These are phyloP conservation scores for Neogale vison DNA, from an alignment of 2,113 vertebrate species.

Conservation along the genomic window DNA sequence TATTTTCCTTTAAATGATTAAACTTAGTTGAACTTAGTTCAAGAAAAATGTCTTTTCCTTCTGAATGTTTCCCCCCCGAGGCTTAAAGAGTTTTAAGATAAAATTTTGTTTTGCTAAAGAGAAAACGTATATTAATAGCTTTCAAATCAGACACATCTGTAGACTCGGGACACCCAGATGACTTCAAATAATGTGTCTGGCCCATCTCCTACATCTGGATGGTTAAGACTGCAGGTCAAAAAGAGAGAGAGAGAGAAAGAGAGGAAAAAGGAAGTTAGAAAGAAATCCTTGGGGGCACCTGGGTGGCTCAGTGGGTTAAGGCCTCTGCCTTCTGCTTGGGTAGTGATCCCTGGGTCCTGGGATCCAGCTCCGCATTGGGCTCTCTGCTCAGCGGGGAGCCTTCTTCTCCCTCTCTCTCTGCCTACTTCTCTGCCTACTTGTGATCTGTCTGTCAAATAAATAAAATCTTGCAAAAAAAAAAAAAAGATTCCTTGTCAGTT, in stretches of 20 bases:
- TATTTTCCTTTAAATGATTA: slow-evolving; percentile 71
- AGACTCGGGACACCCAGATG: not conserved
- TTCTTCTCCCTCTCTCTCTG: too few relatives aligned
- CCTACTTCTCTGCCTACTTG: too few relatives aligned
- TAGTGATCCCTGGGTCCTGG: too few relatives aligned
- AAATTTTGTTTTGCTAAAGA: slow-evolving; percentile 59
- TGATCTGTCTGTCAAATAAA: too few relatives aligned
- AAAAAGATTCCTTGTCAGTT: not conserved
- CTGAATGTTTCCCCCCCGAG: not conserved
- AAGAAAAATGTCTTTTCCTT: slow-evolving; percentile 48
- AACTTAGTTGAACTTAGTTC: slow-evolving; percentile 59
- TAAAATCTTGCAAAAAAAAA: too few relatives aligned
- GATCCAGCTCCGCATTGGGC: too few relatives aligned
- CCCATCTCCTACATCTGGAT: not conserved
- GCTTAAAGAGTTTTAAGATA: slow-evolving; percentile 30
- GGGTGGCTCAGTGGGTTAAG: too few relatives aligned
- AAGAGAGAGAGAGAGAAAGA: too few relatives aligned
- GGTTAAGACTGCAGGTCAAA: not conserved
- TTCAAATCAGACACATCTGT: not conserved
- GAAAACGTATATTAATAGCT: not conserved
- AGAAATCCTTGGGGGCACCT: not conserved
- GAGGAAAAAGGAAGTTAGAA: not conserved
- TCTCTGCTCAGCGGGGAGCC: too few relatives aligned
- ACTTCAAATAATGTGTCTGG: not conserved
- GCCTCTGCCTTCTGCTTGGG: too few relatives aligned